Base-by-base conservation (phyloP, 2,888 invertebrate species). In the Tenthredo distinguenda region DNA sequence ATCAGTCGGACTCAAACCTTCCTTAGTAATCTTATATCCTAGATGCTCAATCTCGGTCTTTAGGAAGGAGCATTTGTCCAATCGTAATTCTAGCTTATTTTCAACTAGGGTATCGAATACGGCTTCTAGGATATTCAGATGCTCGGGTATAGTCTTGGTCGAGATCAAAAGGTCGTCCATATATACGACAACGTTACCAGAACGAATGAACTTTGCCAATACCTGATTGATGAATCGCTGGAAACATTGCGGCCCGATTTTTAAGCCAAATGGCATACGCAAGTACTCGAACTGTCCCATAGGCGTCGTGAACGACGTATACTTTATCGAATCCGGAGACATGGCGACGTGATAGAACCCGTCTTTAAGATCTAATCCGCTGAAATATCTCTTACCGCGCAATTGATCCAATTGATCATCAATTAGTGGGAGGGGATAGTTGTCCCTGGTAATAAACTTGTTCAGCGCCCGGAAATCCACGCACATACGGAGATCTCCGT, bases 171-270 rank as follows among this genome's bases (percentile, higher is more conserved):
- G 68, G 74, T 88, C 87, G 31, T 87, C 87, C 40, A 87, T 82
- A 43, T 87, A 88, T 0, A 86, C 65, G 10, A 84, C 15, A 21
- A 81, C 81, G 2, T 81, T n/a, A 1, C 65, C 65, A 0, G 58
- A n/a, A 2, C 40, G 34, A 71, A 65, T 68, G 18, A 85, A 74
- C 1, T 40, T 2, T 0, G 15, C 5, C 0, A 71, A 82, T 5
- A 37, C 55, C 0, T 43, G 6, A n/a, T 85, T 71, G 1, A 68
- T 34, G 2, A 83, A 71, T 34, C 68, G 21, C 26, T 76, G 74
- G 37, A 85, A 86, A 90, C 91, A 92, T 91, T 91, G 86, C 15
- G 43, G 85, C 0, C 58, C 82, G 6, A 58, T 40, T 15, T 47
- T 47, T 55, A 88, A 85, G 84, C 85, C 86, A 79, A 89, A 90